Evolutionary conservation across 2,888 invertebrate genomes (phyloP).

Genomic region (Crioceris asparagi): DNA sequence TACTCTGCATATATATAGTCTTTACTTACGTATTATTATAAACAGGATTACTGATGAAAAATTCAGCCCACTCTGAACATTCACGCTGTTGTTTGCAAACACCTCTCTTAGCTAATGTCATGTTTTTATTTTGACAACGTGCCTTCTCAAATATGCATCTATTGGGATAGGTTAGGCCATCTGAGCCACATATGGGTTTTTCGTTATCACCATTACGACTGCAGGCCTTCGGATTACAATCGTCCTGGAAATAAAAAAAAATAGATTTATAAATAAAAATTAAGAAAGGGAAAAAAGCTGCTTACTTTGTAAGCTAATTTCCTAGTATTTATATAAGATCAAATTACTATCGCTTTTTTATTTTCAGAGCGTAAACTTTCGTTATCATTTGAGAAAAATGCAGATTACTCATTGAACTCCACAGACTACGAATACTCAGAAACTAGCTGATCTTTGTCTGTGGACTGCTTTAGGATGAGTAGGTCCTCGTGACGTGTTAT

Average conservation of each 20-base stretch:
- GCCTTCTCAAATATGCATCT: conserved; percentile 68
- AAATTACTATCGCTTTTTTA: too few relatives aligned
- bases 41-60: conserved; percentile 18
- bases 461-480: too few relatives aligned
- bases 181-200: conserved; percentile 63
- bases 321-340: too few relatives aligned
- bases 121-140: conserved; percentile 63
- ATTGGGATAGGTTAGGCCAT: conserved; percentile 72
- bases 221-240: conserved; percentile 33
- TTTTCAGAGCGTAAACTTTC: too few relatives aligned
- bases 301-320: background rate
- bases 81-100: conserved; percentile 56
- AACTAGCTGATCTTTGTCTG: too few relatives aligned
- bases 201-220: conserved; percentile 24
- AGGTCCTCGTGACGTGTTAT: too few relatives aligned
- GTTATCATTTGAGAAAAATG: too few relatives aligned
- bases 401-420: too few relatives aligned
- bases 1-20: too few relatives aligned
- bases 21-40: conserved; percentile 14
- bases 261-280: background rate
- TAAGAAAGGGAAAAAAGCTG: too few relatives aligned
- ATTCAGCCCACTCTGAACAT: conserved; percentile 26
- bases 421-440: too few relatives aligned
- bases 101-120: conserved; percentile 63
- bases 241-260: conserved; percentile 13